phyloP scores from a whole-genome alignment of 2,113 vertebrate species.

The Erythrolamprus reginae region DNA sequence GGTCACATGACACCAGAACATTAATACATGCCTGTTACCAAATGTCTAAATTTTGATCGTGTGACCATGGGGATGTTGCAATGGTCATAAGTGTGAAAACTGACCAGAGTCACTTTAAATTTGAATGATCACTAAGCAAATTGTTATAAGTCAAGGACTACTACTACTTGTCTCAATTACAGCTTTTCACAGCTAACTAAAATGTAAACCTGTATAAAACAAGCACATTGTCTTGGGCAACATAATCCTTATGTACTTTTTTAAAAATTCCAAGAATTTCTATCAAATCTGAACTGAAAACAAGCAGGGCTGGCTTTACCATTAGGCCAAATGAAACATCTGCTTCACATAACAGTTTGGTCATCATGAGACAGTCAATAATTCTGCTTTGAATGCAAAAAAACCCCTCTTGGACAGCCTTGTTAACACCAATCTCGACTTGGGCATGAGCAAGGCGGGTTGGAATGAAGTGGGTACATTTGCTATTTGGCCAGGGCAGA shows the following conservation, averaged over 20 bases:
- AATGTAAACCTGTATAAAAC: background rate
- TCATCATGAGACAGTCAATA: background rate
- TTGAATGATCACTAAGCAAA: background rate
- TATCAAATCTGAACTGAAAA: background rate
- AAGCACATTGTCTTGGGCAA: background rate
- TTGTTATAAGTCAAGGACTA: background rate
- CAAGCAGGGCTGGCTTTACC: background rate
- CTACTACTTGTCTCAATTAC: background rate
- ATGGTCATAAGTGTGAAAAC: background rate
- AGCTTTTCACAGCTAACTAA: background rate
- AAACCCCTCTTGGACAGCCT: background rate
- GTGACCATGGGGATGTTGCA: background rate
- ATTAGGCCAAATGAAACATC: background rate
- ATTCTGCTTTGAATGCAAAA: background rate
- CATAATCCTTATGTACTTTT: background rate
- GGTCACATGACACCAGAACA: background rate
- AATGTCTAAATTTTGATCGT: too few relatives aligned
- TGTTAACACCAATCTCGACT: background rate
- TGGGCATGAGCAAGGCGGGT: background rate
- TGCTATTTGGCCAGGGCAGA: background rate
- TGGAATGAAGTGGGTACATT: background rate
- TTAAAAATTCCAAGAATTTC: background rate
- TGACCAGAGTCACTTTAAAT: background rate
- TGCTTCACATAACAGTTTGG: background rate
- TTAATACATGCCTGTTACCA: background rate